A percentile compares a stretch with the other conserved stretches of the same genome.
phyloP scores from a whole-genome alignment of 2,888 invertebrate genomes.

The Herminia tarsipennalis region DNA sequence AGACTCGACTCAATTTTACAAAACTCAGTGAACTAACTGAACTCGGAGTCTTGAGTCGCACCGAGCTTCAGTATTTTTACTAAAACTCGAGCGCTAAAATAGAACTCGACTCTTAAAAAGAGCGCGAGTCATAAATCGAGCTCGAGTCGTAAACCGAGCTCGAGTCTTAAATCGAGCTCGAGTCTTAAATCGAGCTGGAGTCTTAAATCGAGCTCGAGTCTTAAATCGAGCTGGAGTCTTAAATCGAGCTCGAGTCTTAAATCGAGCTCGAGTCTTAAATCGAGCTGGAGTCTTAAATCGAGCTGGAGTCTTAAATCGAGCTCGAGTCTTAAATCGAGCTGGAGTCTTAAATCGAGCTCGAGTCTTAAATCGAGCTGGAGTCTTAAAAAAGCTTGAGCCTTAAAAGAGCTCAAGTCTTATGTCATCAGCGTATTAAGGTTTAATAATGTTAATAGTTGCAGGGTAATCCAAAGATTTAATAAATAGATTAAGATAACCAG shows the following conservation, averaged over 20 bases:
- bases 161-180: no score
- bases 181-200: no score
- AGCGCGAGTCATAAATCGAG: neutral
- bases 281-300: no score
- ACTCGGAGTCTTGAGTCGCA: conserved; percentile 1
- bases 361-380: neutral
- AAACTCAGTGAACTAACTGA: conserved; percentile 2
- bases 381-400: neutral
- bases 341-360: neutral
- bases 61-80: neutral
- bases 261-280: no score
- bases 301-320: no score
- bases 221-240: no score
- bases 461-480: neutral
- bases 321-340: no score
- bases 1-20: conserved; percentile 5
- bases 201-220: no score
- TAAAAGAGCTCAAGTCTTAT: conserved; percentile 1
- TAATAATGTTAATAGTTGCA: conserved; percentile 2
- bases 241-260: no score
- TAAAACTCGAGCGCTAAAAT: neutral
- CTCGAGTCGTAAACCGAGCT: neutral
- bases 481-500: neutral
- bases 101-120: neutral
- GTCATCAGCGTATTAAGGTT: conserved; percentile 1